These are phyloP conservation scores for Heliconius himera DNA, from an alignment of 1,140 invertebrate genomes.

Conservation along the genomic window DNA sequence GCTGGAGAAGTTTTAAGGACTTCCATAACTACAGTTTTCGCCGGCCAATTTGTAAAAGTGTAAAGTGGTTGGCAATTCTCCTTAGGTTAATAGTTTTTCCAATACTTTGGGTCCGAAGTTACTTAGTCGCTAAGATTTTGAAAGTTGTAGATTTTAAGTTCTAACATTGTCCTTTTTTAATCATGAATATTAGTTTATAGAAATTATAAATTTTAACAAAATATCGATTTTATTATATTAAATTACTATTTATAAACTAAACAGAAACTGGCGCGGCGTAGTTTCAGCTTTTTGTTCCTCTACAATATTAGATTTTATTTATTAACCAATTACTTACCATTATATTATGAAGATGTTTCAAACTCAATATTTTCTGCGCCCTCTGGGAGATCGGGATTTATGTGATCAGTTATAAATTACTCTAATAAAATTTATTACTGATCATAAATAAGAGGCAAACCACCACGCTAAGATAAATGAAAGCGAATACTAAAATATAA, in stretches of 20 bases:
- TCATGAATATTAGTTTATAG: too few relatives aligned
- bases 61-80: slow-evolving; percentile 34
- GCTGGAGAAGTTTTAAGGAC: slow-evolving; percentile 22
- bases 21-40: slow-evolving; percentile 19
- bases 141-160: neutral
- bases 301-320: neutral
- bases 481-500: neutral
- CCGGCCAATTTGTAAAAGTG: slow-evolving; percentile 29
- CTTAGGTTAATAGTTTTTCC: slow-evolving; percentile 22
- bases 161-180: neutral
- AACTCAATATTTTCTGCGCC: neutral
- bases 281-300: neutral
- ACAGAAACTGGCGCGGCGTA: neutral
- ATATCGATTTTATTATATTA: neutral
- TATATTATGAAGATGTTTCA: neutral
- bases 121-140: neutral
- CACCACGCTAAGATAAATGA: neutral
- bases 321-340: neutral
- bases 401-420: slow-evolving; percentile 9
- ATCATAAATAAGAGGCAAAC: neutral
- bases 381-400: neutral
- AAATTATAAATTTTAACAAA: neutral
- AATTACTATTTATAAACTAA: neutral
- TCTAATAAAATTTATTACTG: neutral
- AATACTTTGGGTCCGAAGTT: neutral